phyloP scores from a whole-genome alignment of 2,888 invertebrate species.

The Orthosia gracilis region DNA sequence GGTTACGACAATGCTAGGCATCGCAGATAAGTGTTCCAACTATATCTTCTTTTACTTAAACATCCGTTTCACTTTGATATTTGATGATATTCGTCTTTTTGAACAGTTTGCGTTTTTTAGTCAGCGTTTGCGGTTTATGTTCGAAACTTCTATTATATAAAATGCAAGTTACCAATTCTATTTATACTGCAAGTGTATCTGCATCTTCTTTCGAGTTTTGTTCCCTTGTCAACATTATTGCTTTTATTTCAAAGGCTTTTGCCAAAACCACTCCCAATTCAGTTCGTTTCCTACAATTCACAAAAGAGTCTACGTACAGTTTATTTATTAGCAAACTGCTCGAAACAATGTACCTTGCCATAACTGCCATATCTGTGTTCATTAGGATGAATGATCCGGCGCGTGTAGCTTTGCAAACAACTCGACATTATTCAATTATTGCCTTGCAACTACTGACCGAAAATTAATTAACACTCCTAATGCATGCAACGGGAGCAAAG shows the following conservation, averaged over 20 bases:
- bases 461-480: constrained; percentile 84
- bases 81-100: constrained; percentile 37
- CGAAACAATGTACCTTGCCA: background rate
- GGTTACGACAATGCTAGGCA: constrained; percentile 80
- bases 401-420: constrained; percentile 26
- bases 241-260: constrained; percentile 31
- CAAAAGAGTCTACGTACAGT: constrained; percentile 7
- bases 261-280: constrained; percentile 46
- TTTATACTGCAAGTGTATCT: constrained; percentile 2
- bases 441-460: constrained; percentile 59
- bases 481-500: constrained; percentile 80
- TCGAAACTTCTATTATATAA: constrained; percentile 7
- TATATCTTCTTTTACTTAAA: constrained; percentile 77
- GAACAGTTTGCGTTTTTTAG: too few relatives aligned
- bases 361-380: background rate
- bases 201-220: constrained; percentile 17
- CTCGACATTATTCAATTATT: constrained; percentile 44
- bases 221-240: constrained; percentile 21
- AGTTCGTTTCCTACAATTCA: constrained; percentile 15
- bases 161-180: background rate
- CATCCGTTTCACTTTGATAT: constrained; percentile 69
- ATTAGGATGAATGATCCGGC: constrained; percentile 11
- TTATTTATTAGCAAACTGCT: constrained; percentile 15
- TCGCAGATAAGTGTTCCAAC: constrained; percentile 80
- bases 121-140: constrained; percentile 3